Conservation (phyloP, 2,888 invertebrate species). For the Caenorhabditis panamensis region DNA sequence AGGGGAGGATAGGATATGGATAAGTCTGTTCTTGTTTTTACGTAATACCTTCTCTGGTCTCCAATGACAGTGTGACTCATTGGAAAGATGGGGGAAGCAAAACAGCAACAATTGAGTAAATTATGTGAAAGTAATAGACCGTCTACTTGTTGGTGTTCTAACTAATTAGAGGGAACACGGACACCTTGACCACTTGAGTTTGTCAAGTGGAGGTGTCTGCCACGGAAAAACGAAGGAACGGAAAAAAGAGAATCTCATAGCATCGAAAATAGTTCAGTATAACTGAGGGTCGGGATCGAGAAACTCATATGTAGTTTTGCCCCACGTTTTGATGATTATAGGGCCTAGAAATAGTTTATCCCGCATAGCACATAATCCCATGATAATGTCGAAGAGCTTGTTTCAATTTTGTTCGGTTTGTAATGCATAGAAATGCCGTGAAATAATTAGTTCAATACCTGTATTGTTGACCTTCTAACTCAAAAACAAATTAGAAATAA, state of each 20-base stretch:
- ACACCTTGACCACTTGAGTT: slow-evolving; percentile 9
- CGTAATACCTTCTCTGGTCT: slow-evolving; percentile 8
- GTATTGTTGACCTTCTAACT: background rate
- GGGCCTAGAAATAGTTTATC: no score
- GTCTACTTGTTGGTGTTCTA: slow-evolving; percentile 7
- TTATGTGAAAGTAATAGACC: slow-evolving; percentile 11
- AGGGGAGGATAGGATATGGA: slow-evolving; percentile 19
- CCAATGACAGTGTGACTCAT: slow-evolving; percentile 3
- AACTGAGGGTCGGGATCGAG: background rate
- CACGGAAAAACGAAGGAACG: background rate
- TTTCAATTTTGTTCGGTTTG: no score
- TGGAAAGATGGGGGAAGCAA: background rate
- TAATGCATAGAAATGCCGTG: no score
- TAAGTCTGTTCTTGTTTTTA: slow-evolving; percentile 36
- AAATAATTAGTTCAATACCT: no score
- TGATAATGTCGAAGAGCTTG: no score
- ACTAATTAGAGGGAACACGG: slow-evolving; percentile 2
- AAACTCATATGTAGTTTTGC: background rate
- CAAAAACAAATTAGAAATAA: background rate
- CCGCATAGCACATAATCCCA: no score
- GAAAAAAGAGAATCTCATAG: background rate
- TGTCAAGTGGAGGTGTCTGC: background rate
- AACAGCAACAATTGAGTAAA: slow-evolving; percentile 20
- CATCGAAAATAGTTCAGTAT: background rate
- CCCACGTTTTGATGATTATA: no score